Evolutionary conservation across 2,113 vertebrate genomes (phyloP), one percentile per base, ranked within the genome.

Genomic region (Mixornis gularis): DNA sequence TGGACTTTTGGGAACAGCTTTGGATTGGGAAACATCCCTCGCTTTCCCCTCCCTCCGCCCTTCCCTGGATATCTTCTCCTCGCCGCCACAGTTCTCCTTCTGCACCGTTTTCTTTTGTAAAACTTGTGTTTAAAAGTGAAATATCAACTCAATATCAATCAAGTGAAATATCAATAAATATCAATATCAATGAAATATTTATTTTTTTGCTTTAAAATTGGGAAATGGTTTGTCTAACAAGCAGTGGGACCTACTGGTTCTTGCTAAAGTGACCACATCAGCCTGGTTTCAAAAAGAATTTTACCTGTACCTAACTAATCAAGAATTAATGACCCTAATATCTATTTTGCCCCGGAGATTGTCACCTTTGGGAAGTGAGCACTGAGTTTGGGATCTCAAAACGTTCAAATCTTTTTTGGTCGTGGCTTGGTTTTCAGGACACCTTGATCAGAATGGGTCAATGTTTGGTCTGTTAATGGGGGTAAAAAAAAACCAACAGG

Each of bases 371-470:
- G 46, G 55, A 84, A 78, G 36, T 1, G 7, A 53, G 3, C 10
- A 0, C 3, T 38, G 74, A 52, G 32, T 87, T 25, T 72, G n/a
- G 5, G 34, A 5, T 29, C 52, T 71, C 36, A 25, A 27, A 24
- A 13, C 6, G 9, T n/a, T 56, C 16, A 5, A 8, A 34, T 34
- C 0, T 1, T 2, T 1, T 2, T 17, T 32, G 26, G 13, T 16
- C 58, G 29, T 46, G 43, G 21, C 11, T 76, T 53, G 22, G 4
- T 63, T 83, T 87, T 62, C 36, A 43, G 1, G 21, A 15, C 38
- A 12, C 1, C 0, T 69, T 78, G 30, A 6, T 77, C 55, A 62
- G 51, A 69, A 78, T 13, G 10, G 22, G 53, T 14, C 11, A 26
- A 24, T 12, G 19, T 58, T 88, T n/a, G 41, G 10, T 22, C 36